Evolutionary conservation across 2,797 vertebrate genomes (phyloP).

Genomic region (Chelidonichthys spinosus): DNA sequence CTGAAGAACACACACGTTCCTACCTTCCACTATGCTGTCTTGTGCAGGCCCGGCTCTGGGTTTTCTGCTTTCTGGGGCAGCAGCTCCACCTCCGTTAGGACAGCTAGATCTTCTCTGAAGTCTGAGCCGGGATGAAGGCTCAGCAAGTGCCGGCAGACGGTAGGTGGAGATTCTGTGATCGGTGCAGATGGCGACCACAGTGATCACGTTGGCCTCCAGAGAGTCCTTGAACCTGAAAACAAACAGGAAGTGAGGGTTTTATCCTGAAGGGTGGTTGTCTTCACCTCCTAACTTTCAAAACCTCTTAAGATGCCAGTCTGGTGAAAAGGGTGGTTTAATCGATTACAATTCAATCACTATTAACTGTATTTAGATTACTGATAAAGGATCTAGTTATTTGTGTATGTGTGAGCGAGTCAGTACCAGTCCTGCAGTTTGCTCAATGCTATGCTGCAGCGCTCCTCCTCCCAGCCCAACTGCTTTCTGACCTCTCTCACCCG

Average conservation of each 20-base stretch:
- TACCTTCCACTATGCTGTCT: conserved; percentile 52
- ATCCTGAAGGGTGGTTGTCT: background rate
- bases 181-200: conserved; percentile 86
- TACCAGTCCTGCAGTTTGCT: conserved; percentile 88
- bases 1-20: background rate
- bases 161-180: conserved; percentile 88
- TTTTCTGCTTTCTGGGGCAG: conserved; percentile 58
- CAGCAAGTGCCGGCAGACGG: conserved; percentile 73
- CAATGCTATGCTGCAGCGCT: conserved; percentile 83
- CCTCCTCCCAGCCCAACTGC: conserved; percentile 89
- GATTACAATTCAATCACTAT: background rate
- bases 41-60: conserved; percentile 38
- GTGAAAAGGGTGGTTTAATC: background rate
- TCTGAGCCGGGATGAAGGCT: conserved; percentile 58
- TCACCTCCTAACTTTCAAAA: background rate
- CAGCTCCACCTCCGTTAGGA: conserved; percentile 23
- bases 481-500: conserved; percentile 83
- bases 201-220: conserved; percentile 80
- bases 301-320: background rate
- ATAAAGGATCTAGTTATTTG: background rate
- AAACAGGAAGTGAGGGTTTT: background rate
- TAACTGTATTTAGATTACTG: background rate
- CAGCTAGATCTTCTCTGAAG: conserved; percentile 27
- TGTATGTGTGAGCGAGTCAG: background rate
- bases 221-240: conserved; percentile 85